Evolutionary conservation across 2,113 vertebrate species (phyloP), one percentile per base, ranked within the genome.

Genomic region (Chaetodon trifascialis): DNA sequence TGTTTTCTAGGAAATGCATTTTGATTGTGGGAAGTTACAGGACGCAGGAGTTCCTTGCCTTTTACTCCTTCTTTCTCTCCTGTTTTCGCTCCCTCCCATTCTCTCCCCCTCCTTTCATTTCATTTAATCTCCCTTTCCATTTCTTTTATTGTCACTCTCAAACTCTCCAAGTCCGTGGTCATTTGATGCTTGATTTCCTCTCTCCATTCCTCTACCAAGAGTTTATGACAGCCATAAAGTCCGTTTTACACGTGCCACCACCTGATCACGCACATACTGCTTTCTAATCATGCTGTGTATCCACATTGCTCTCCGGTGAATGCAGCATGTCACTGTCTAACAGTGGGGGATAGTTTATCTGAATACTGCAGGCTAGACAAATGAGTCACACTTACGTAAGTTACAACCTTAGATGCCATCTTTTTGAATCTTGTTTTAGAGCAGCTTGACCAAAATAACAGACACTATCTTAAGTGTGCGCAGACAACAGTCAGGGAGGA

Each of bases 401-500:
- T 59, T 16, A 67, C 0, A 59, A 40, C 23, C 23, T 67, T 15
- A 5, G 44, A 55, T 25, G 36, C 54, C 8, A 52, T 59, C 36
- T 70, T 54, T 86, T 69, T 64, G 15, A 46, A 34, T 56, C 46
- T 68, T 76, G 5, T 86, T 83, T 90, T 52, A 38, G 23, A 85
- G 79, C 86, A 90, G 85, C 88, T 76, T 80, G 56, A 85, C 86
- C 84, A 87, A 87, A 88, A 71, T 54, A 77, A 80, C 91, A 93
- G 91, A 95, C 92, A 94, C 44, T 62, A 80, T 93, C 92, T 90
- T 93, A 73, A 91, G 88, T 85, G 55, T 80, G 60, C 69, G 66
- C 46, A 77, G 74, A 89, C 47, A 86, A 84, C 30, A 73, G 79
- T 76, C 69, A 85, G 71, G 76, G 62, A 87, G 76, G 82, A 81